Evolutionary conservation across 2,888 invertebrate species (phyloP), one percentile per base, ranked within the genome.

Genomic region (Heliconius erato): DNA sequence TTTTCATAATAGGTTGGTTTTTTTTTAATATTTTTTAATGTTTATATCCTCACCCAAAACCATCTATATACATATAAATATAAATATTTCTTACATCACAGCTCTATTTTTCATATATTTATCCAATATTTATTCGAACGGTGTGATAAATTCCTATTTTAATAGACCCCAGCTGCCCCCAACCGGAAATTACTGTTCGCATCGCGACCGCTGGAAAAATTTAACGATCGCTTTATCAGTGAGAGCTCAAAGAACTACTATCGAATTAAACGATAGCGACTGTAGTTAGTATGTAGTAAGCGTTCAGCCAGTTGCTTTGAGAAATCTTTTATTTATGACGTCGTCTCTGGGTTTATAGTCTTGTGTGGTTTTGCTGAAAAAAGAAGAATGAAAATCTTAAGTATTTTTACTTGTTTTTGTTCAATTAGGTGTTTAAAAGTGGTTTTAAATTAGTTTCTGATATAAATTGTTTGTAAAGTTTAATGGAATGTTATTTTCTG

Each of bases 151-250:
- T 49, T 40, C 44, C 63, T 63, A 40, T 78, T 83, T 79, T 84
- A 85, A 85, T 82, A 83, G 82, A 85, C 79, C 82, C 67, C 16
- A 32, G 74, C 74, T 35, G 80, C 71, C 85, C 82, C 83, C 78
- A 79, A 85, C 87, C 87, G 89, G 89, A 89, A 89, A 89, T 89
- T 89, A 88, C 88, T 86, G 84, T 86, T 83, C 85, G 82, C 83
- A 77, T 83, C 84, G 85, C 84, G 82, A 67, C 83, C 83, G 82
- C 84, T 86, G 85, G 87, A 87, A 89, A 89, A 89, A 88, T 87
- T 88, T 88, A 88, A 88, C 88, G 89, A 87, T 87, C 83, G 85
- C 84, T 87, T 86, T 88, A 87, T 88, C 88, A 83, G 81, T 68
- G 28, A 40, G 49, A 3, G 23, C 26, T 67, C 69, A 68, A 76